These are phyloP conservation scores for Malurus cyaneus DNA, from an alignment of 2,113 vertebrate genomes.

Conservation along the genomic window DNA sequence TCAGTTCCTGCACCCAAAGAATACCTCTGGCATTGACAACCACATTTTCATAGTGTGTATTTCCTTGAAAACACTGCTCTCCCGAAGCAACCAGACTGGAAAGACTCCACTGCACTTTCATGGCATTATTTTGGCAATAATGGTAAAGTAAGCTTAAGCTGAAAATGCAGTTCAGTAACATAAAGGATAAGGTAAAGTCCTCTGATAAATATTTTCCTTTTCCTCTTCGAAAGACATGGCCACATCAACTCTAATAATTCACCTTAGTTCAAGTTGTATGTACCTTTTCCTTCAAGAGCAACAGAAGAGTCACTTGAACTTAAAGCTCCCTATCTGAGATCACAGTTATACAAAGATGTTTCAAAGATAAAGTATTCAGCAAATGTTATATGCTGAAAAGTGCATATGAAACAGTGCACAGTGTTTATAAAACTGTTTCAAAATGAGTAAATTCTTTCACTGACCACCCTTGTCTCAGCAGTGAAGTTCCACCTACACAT, in stretches of 20 bases:
- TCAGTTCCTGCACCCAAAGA: not conserved
- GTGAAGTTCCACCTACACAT: not conserved
- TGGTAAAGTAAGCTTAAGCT: not conserved
- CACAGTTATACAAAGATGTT: not conserved
- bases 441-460: not conserved
- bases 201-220: not conserved
- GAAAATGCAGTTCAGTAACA: not conserved
- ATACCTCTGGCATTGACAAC: not conserved
- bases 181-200: not conserved
- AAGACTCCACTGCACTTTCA: not conserved
- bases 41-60: not conserved
- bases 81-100: not conserved
- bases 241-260: not conserved
- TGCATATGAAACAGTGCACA: not conserved
- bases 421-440: not conserved
- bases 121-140: not conserved
- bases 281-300: not conserved
- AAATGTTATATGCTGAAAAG: not conserved
- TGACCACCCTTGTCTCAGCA: not conserved
- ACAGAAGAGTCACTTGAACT: not conserved
- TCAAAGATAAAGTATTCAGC: not conserved
- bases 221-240: not conserved
- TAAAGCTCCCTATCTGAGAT: not conserved
- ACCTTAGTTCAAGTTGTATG: fast-evolving
- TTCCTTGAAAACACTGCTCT: not conserved